These are phyloP conservation scores for Boleophthalmus pectinirostris DNA, from an alignment of 2,113 vertebrate species.

Conservation along the genomic window DNA sequence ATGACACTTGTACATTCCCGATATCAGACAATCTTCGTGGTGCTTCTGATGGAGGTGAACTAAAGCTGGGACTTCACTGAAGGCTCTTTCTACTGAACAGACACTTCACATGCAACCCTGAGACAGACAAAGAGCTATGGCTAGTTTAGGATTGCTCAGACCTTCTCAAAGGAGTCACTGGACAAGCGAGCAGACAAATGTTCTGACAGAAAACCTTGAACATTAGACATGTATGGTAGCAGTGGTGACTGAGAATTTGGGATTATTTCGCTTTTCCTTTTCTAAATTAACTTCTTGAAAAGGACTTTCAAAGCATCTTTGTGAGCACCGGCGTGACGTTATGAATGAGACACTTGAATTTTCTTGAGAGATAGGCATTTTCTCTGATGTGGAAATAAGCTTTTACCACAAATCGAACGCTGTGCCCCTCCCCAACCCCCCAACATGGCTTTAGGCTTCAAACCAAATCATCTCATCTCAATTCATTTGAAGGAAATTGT, in stretches of 20 bases:
- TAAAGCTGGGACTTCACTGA: conserved; percentile 23
- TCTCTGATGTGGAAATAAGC: conserved; percentile 48
- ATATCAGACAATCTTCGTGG: conserved; percentile 68
- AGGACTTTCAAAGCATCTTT: conserved; percentile 29
- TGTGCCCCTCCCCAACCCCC: conserved; percentile 7
- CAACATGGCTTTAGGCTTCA: conserved; percentile 53
- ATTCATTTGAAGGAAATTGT: conserved; percentile 53
- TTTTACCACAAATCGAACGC: conserved; percentile 46
- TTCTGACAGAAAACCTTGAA: conserved; percentile 22
- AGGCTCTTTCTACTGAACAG: conserved; percentile 51
- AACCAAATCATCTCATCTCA: conserved; percentile 39
- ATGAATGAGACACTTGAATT: conserved; percentile 36
- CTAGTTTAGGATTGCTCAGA: conserved; percentile 63
- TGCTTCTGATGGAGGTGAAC: conserved; percentile 38
- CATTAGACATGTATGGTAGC: conserved; percentile 8
- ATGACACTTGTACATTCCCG: conserved; percentile 66
- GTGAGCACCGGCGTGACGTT: conserved; percentile 36
- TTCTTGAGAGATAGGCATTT: conserved; percentile 26
- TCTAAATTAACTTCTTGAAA: conserved; percentile 16
- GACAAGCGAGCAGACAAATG: conserved; percentile 22
- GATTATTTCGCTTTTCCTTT: conserved; percentile 23
- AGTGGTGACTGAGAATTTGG: conserved; percentile 25
- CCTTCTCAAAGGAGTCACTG: conserved; percentile 26
- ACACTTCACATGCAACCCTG: conserved; percentile 74
- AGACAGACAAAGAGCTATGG: conserved; percentile 72